Base-by-base conservation (phyloP, 2,888 invertebrate species). In the Andrena trimmerana region DNA sequence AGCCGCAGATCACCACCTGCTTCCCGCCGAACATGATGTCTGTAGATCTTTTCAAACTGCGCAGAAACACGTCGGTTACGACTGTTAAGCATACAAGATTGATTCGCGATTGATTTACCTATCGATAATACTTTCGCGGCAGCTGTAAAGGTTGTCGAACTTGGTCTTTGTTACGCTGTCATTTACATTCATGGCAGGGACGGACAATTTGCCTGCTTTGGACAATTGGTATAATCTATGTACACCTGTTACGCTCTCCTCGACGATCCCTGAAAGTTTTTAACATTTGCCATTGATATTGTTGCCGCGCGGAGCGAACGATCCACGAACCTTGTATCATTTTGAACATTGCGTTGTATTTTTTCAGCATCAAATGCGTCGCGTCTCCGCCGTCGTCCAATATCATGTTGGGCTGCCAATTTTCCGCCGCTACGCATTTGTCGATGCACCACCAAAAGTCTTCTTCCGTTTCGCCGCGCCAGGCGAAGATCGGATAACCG, bases 391-490 rank as follows among this genome's bases (percentile, higher is more conserved):
- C 99, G 94, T 99, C 99, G 93, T 99, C 99, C 84, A 99, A 95
- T 91, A 99, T 99, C 98, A 99, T 98, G 94, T 99, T 99, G 4
- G 99, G 99, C 92, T 98, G 98, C 99, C 99, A 99, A 91, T 97
- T 96, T 88, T 98, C 97, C 0, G 97, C 96, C 88, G 98, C 98
- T 2, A 99, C 97, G 94, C 99, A 99, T 92, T 97, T 97, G 94
- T 99, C 99, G 90, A 99, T 99, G 93, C 99, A 99, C 99, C 99
- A 99, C 99, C 99, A 99, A 94, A 99, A 99, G 91, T 99, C 99
- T 92, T 99, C 99, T 93, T 99, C 99, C 6, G 98, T 98, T 94
- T 99, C 99, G 0, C 99, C 98, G 74, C 99, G 97, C 99, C 99
- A 99, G 13, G 99, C 98, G 95, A 98, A 99, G 84, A 99, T 96